Evolutionary conservation across 2,888 invertebrate genomes (phyloP), one percentile per base, ranked within the genome.

Genomic region (Drosophila helvetica): DNA sequence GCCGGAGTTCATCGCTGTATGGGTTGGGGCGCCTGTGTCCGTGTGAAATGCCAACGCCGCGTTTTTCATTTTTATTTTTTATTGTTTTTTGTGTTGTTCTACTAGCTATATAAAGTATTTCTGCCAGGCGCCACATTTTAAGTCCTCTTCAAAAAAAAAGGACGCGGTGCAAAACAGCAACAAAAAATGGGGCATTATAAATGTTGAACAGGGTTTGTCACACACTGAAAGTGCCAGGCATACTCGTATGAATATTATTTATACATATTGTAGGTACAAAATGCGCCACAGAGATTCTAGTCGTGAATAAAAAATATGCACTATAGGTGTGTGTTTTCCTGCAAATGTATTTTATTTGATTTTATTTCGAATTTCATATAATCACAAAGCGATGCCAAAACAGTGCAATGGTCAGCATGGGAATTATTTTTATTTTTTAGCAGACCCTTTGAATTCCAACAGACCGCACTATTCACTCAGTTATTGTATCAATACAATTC

Each of bases 1-100:
- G 67, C 67, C 58, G 60, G 46, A 71, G 66, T 65, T 63, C 68
- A 74, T 17, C 45, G 52, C 46, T 30, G n/a, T 27, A 38, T 53
- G 18, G 60, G 43, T 61, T 22, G 22, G 22, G 22, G 22, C 19
- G 56, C 45, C 50, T 43, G 27, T 64, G 17, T 64, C 18, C 47
- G 48, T 56, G 46, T 46, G 50, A 59, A 70, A 68, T 70, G 57
- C 42, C 69, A 68, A 64, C 50, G 59, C 42, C 45, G 51, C 52
- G 66, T 27, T 27, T 27, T 27, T 27, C 8, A 22, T 8, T 27
- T 27, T 42, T 53, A 8, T 9, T n/a, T 9, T 51, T 19, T 76
- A 22, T 59, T 61, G 61, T 55, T 58, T 59, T 60, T 45, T 56
- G 67, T 62, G 42, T 50, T 50, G 30, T 43, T 60, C 9, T 17